phyloP scores from a whole-genome alignment of 1,140 invertebrate species.

The Aphidius gifuensis region DNA sequence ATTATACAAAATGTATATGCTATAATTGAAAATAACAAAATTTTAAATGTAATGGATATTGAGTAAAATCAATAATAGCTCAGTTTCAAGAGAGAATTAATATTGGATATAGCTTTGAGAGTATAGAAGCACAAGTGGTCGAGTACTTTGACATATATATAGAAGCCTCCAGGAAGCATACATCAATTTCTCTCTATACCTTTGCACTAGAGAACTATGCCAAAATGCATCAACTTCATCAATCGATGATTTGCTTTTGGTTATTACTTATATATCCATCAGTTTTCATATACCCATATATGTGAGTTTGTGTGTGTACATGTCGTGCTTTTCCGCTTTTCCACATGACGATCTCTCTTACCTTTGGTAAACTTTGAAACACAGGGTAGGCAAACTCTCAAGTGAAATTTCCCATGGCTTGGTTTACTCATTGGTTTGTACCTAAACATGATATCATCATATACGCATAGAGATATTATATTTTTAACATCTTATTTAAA shows the following conservation, averaged over 20 bases:
- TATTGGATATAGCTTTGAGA: neutral
- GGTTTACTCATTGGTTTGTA: neutral
- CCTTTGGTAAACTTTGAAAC: too few species aligned
- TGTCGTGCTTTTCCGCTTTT: too few species aligned
- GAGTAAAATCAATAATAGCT: neutral
- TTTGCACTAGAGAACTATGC: neutral
- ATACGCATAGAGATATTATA: too few species aligned
- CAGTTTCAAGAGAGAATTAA: constrained; percentile 2
- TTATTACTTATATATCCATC: too few species aligned
- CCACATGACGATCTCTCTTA: too few species aligned
- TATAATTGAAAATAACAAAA: too few species aligned
- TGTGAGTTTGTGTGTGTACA: too few species aligned
- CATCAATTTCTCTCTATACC: neutral
- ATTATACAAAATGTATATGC: too few species aligned
- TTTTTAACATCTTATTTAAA: neutral
- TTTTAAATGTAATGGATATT: too few species aligned
- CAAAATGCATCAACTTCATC: constrained; percentile 6
- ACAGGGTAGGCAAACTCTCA: neutral
- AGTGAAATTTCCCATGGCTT: constrained; percentile 5
- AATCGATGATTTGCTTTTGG: neutral
- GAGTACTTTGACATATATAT: neutral
- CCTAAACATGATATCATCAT: too few species aligned
- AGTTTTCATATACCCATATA: too few species aligned
- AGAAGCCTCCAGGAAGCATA: constrained; percentile 1
- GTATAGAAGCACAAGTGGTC: neutral